phyloP scores from a whole-genome alignment of 2,888 invertebrate species.

The Epinotia nisella region DNA sequence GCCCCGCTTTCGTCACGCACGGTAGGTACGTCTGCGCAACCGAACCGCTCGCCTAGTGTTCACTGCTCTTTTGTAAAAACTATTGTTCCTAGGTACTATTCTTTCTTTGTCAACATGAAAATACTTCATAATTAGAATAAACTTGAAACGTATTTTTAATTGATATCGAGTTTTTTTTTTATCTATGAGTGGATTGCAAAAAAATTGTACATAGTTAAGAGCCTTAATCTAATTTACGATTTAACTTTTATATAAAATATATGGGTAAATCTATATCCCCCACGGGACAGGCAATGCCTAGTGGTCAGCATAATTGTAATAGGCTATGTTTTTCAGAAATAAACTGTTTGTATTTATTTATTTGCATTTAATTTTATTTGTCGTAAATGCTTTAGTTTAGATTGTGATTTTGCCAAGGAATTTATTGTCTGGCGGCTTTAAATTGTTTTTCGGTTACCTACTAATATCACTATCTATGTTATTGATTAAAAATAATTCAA shows the following conservation, averaged over 20 bases:
- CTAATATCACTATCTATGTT: no score
- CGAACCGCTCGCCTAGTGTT: constrained; percentile 36
- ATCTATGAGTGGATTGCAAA: no score
- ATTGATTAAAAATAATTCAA: not conserved
- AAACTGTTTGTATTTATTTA: no score
- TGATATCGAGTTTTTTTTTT: no score
- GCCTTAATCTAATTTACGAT: no score
- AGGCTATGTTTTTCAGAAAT: no score
- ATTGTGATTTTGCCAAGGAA: not conserved
- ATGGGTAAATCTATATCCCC: no score
- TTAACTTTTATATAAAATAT: no score
- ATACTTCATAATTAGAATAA: constrained; percentile 22
- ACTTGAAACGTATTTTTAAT: constrained; percentile 13
- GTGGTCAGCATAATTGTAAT: no score
- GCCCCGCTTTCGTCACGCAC: constrained; percentile 64
- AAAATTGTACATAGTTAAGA: no score
- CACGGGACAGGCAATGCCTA: no score
- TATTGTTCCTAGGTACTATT: constrained; percentile 32
- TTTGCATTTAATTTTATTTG: no score
- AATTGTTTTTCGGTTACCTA: not conserved
- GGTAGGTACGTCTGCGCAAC: constrained; percentile 53
- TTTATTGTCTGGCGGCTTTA: not conserved
- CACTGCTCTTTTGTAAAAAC: constrained; percentile 39
- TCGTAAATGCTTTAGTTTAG: not conserved
- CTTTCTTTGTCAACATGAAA: constrained; percentile 40